Percentiles rank a stretch among this genome's conserved stretches.
These are phyloP conservation scores for Beris morrisii DNA, from an alignment of 2,888 invertebrate genomes.

Conservation along the genomic window DNA sequence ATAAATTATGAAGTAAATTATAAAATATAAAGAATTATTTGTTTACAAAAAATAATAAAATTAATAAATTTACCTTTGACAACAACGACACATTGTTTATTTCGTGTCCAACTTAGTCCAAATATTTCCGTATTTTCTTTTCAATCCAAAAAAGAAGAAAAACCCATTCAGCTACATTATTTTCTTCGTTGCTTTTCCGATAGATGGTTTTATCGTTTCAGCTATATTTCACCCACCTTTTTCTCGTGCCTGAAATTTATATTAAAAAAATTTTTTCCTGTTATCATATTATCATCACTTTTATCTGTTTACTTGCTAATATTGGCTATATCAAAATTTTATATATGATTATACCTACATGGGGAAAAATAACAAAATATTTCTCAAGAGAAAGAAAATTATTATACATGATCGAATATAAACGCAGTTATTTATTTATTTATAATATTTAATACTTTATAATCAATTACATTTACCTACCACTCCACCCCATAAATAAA, in stretches of 20 bases:
- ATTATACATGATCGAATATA: not conserved
- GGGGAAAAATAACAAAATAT: not conserved
- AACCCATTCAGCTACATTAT: not conserved
- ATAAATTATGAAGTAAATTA: too few species aligned
- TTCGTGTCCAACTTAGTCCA: conserved; percentile 3
- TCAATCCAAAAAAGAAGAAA: conserved; percentile 8
- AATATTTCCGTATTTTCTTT: not conserved
- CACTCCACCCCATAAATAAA: too few species aligned
- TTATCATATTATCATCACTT: conserved; percentile 8
- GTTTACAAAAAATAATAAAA: not conserved
- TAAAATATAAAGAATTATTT: not conserved
- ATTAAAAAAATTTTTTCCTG: conserved; percentile 11
- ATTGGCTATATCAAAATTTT: not conserved
- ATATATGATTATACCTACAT: conserved; percentile 3
- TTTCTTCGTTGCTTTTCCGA: not conserved
- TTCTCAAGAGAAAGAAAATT: not conserved
- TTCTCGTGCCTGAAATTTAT: conserved; percentile 12
- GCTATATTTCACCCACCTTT: not conserved
- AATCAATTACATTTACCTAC: too few species aligned
- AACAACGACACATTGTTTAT: conserved; percentile 53
- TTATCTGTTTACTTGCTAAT: conserved; percentile 2
- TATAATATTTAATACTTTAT: conserved; percentile 40
- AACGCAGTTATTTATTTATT: not conserved
- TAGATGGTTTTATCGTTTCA: not conserved
- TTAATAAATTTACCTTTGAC: conserved; percentile 49